Evolutionary conservation across 2,797 vertebrate genomes (phyloP), one percentile per base, ranked within the genome.

Genomic region (Mormyrops attenuatus): DNA sequence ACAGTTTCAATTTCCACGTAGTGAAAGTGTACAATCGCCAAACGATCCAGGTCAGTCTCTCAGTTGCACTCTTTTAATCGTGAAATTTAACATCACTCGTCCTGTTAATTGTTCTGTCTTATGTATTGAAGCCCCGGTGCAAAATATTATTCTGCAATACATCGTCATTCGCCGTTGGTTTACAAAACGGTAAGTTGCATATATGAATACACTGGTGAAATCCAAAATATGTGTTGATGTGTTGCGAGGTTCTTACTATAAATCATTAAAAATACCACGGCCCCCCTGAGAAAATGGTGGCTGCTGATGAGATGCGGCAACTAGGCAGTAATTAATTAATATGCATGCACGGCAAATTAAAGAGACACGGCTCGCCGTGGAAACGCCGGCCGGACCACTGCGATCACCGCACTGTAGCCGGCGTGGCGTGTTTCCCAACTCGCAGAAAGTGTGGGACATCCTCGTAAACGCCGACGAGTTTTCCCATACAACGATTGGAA

Each of bases 1-100:
- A 99, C 97, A 99, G 98, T 97, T 99, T 99, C 96, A 99, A 98
- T 96, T 99, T 99, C 95, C 98, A 99, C 92, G 98, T 99, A 93
- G 98, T 99, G 82, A 99, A 99, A 95, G 98, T 99, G 93, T 99
- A 99, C 96, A 99, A 99, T 95, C 97, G 98, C 91, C 98, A 99
- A 95, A 99, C 97, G 90, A 99, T 99, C 93, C 98, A 99, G 98
- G 98, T 99, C 95, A 97, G 96, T 89, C 55, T 6, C 15, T 69
- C 44, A 55, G 77, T 82, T 60, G 38, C 73, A 53, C 52, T 89
- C 2, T 57, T 38, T 86, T 17, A 86, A 52, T 30, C 26, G 47
- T 15, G 22, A 87, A 38, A 87, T 53, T 34, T n/a, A 87, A 34
- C 30, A 34, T 2, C 30, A 55, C 26, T 55, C 8, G 26, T 34